Conservation (phyloP, 2,888 invertebrate species). For the Amiota communis region DNA sequence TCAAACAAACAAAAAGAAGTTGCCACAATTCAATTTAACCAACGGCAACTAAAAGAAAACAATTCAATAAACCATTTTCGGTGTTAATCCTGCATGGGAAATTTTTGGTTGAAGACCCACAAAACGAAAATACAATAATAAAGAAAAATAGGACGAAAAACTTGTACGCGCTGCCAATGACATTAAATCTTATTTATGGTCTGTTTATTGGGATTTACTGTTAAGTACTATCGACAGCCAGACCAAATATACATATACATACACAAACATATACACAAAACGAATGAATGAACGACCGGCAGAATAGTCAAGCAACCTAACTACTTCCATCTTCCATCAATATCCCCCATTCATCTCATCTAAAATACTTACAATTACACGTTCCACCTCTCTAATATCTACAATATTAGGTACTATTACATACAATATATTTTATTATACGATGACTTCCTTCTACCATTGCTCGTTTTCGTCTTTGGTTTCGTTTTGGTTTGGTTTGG, state of each 20-base stretch:
- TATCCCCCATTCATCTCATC: too few relatives aligned
- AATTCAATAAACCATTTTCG: conserved; percentile 21
- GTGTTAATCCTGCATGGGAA: conserved; percentile 15
- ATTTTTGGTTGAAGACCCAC: neutral
- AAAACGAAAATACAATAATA: neutral
- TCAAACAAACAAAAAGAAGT: neutral
- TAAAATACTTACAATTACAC: neutral
- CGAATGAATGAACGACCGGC: neutral
- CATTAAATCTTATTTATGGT: conserved; percentile 30
- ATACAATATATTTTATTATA: conserved; percentile 22
- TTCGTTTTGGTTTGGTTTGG: too few relatives aligned
- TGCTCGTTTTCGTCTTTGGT: too few relatives aligned
- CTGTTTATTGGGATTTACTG: conserved; percentile 31
- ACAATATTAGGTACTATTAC: too few relatives aligned
- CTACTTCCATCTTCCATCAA: too few relatives aligned
- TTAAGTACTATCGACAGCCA: conserved; percentile 19
- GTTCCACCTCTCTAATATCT: too few relatives aligned
- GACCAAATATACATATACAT: neutral
- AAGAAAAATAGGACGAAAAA: conserved; percentile 3
- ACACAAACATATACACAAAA: neutral
- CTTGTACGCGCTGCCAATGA: conserved; percentile 25
- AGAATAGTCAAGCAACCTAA: too few relatives aligned
- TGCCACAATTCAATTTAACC: conserved; percentile 12
- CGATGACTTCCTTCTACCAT: neutral
- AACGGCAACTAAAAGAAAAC: neutral